Percentiles rank a stretch among this genome's conserved stretches.
These are phyloP conservation scores for Chelonus insularis DNA, from an alignment of 1,140 invertebrate genomes.

Conservation along the genomic window DNA sequence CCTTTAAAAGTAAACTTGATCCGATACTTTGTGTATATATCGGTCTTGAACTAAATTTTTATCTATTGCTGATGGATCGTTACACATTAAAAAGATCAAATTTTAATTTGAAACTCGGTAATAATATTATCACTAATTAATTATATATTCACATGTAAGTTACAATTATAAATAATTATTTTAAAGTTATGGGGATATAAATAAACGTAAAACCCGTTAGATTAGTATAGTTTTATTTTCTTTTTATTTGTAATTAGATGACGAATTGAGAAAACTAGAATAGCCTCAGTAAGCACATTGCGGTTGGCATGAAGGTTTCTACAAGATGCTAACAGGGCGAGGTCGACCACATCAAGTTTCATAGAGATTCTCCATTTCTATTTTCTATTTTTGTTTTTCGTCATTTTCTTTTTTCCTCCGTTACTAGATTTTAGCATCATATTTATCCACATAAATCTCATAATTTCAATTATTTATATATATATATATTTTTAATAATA, in stretches of 20 bases:
- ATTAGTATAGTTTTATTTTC: background rate
- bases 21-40: background rate
- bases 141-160: too few species aligned
- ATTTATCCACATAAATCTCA: too few species aligned
- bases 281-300: constrained; percentile 6
- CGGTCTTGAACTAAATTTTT: constrained; percentile 1
- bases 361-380: too few species aligned
- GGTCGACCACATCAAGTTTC: constrained; percentile 15
- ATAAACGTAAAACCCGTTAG: background rate
- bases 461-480: background rate
- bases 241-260: constrained; percentile 4
- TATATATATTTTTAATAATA: too few species aligned
- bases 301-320: constrained; percentile 13
- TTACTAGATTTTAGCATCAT: too few species aligned
- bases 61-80: background rate
- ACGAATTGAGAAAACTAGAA: constrained; percentile 21
- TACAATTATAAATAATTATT: background rate
- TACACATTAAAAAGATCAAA: background rate
- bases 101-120: too few species aligned
- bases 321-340: constrained; percentile 17
- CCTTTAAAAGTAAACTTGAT: constrained; percentile 7
- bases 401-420: background rate
- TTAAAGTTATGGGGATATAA: background rate
- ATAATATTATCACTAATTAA: too few species aligned
- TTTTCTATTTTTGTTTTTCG: background rate